These are phyloP conservation scores for Acanthosepion lycidas DNA, from an alignment of 2,888 invertebrate genomes.

Conservation along the genomic window DNA sequence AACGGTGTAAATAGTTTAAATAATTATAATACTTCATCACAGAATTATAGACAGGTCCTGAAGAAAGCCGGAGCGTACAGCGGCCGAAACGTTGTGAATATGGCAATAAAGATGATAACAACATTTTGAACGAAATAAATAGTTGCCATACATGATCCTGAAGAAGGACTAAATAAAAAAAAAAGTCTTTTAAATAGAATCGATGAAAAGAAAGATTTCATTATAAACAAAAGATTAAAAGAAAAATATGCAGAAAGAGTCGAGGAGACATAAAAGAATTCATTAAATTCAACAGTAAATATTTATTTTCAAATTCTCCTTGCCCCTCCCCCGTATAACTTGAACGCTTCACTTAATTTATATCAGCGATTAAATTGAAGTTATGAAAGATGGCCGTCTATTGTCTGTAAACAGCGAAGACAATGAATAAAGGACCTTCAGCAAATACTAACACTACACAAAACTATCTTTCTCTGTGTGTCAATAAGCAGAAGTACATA, in stretches of 20 bases:
- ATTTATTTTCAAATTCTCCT: background rate
- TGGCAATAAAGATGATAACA: no score
- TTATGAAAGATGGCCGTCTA: background rate
- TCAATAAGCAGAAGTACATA: no score
- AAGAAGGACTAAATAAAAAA: background rate
- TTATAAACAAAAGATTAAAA: background rate
- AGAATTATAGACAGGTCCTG: no score
- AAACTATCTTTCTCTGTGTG: background rate
- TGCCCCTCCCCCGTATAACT: background rate
- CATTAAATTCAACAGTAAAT: background rate
- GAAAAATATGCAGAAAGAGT: background rate
- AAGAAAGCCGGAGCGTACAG: no score
- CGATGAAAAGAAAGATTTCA: background rate
- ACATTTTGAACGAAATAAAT: no score
- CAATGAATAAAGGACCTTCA: background rate
- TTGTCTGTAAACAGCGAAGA: background rate
- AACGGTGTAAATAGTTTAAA: no score
- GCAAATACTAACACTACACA: background rate
- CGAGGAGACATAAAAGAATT: background rate
- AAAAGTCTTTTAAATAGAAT: background rate
- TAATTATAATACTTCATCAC: no score
- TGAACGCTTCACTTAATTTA: background rate
- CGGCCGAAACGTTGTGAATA: no score
- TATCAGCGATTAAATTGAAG: conserved; percentile 33
- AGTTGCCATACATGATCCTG: no score